These are phyloP conservation scores for Propsilocerus akamusi DNA, from an alignment of 1,140 invertebrate species.

Conservation along the genomic window DNA sequence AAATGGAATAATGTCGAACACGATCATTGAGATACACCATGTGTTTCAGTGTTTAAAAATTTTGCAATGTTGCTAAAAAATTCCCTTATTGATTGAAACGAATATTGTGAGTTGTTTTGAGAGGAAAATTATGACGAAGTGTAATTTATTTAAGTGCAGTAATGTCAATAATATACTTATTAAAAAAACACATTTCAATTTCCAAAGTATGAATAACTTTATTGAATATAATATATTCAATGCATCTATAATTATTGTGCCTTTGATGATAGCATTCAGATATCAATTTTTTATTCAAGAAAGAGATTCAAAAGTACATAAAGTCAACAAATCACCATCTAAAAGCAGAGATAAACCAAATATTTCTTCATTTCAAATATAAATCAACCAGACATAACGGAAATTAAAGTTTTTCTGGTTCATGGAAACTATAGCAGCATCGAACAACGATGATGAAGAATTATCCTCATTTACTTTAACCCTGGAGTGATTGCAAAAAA, in stretches of 20 bases:
- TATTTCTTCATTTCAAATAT: neutral
- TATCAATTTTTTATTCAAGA: neutral
- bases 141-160: neutral
- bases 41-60: neutral
- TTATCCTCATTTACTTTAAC: neutral
- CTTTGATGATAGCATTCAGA: neutral
- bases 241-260: neutral
- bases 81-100: neutral
- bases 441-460: too few relatives aligned
- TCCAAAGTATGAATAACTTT: neutral
- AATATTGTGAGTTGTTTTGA: neutral
- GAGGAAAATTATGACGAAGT: neutral
- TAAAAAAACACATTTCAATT: neutral
- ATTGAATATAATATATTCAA: neutral
- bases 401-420: neutral
- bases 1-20: neutral
- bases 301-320: neutral
- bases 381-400: neutral
- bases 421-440: too few relatives aligned
- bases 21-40: constrained; percentile 1
- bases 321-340: neutral
- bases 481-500: neutral
- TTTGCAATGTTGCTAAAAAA: too few relatives aligned
- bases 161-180: neutral
- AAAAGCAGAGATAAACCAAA: neutral